Conservation (phyloP, 2,113 vertebrate species). For the Malurus alboscapulatus region DNA sequence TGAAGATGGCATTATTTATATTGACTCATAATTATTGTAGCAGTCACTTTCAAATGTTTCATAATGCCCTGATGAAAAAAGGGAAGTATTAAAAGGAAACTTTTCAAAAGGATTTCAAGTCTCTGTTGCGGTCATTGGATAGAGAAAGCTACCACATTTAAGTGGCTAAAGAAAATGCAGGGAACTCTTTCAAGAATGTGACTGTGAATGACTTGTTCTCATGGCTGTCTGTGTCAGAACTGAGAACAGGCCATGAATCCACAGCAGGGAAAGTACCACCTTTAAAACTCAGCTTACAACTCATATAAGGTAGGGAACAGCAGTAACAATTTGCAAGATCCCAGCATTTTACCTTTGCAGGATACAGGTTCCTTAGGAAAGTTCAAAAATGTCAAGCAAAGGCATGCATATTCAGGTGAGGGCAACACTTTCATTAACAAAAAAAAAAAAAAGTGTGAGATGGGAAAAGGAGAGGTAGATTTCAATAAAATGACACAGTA, state of each 20-base stretch:
- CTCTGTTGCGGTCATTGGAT: not conserved
- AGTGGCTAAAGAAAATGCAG: not conserved
- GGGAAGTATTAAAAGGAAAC: not conserved
- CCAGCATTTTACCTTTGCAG: not conserved
- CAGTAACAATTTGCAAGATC: not conserved
- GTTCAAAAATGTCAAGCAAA: not conserved
- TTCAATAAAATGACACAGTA: not conserved
- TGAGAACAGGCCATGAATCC: not conserved
- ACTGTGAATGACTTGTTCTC: not conserved
- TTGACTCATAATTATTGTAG: conserved; percentile 21
- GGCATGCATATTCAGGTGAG: not conserved
- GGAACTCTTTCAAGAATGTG: not conserved
- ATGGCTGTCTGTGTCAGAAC: not conserved
- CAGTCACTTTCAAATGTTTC: not conserved
- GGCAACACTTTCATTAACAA: not conserved
- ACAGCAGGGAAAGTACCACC: not conserved
- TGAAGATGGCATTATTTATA: conserved; percentile 39
- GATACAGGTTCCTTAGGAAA: not conserved
- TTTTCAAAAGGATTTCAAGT: not conserved
- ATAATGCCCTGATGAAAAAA: not conserved
- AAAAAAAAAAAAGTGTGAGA: not conserved
- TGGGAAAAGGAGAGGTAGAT: not conserved
- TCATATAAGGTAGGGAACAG: not conserved
- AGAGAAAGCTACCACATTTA: not conserved
- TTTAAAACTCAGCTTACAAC: not conserved